Base-by-base conservation (phyloP, 2,888 invertebrate species). In the Syritta pipiens region DNA sequence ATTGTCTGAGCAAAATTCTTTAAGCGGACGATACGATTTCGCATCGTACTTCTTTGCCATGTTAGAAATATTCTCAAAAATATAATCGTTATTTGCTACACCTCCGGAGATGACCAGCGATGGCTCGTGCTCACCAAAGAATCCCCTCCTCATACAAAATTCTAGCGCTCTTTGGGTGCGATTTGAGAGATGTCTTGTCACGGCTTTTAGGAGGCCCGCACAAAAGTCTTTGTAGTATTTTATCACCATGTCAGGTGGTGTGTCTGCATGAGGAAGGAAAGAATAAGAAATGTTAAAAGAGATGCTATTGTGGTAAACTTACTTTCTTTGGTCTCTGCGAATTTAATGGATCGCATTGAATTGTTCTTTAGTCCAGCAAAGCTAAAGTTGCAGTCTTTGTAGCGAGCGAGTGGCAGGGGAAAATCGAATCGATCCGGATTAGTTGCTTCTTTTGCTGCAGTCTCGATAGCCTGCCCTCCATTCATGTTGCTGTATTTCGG, bases 1-100 rank as follows among this genome's bases (percentile, higher is more conserved):
- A 91, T 99, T 99, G 88, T 99, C 99, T 0, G 97, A 97, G 87
- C 99, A 99, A 6, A 97, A 91, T 85, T 92, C 91, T 17, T 94
- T 93, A 2, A 96, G 95, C 9, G 98, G 97, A 67, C 95, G 91
- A 63, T 92, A 90, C 3, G 96, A 89, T 84, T 90, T 90, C 84
- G 92, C 96, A 1, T 91, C 91, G 84, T 91, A 90, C 83, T 92
- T 90, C 10, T 90, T 85, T 82, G 95, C 94, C 79, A 97, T 86
- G 48, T 92, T 89, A 84, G 91, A 84, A 12, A 99, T 89, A 51
- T 93, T 92, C 81, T 91, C 89, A 51, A 92, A 92, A 55, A 99
- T 93, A 85, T 93, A 95, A 87, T 93, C 90, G 88, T 99, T 99
- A 85, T 96, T 95, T n/a, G 98, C 98, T 20, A 97, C 98, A 55